Percentiles rank a stretch among this genome's conserved stretches.
phyloP scores from a whole-genome alignment of 2,888 invertebrate genomes.

The Ethmia dodecea region DNA sequence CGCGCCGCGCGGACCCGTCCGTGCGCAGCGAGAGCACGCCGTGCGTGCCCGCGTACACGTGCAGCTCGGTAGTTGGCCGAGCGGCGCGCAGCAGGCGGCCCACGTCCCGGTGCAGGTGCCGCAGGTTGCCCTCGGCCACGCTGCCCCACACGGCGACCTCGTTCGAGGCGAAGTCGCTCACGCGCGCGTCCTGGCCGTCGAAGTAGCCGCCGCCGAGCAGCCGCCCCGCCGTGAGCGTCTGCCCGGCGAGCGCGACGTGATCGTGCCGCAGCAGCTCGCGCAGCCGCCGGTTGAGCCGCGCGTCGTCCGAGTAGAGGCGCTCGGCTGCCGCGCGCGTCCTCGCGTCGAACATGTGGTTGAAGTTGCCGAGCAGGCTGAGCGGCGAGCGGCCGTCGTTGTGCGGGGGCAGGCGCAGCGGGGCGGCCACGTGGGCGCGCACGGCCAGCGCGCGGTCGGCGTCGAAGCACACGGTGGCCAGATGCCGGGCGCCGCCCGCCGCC shows the following conservation, averaged over 20 bases:
- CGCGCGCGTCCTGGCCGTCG: conserved; percentile 51
- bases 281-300: conserved; percentile 42
- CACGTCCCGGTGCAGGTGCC: conserved; percentile 51
- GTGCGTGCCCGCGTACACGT: conserved; percentile 50
- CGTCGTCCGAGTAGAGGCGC: conserved; percentile 55
- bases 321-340: conserved; percentile 49
- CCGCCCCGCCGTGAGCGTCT: conserved; percentile 40
- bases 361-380: conserved; percentile 62
- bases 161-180: conserved; percentile 55
- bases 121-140: conserved; percentile 54
- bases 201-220: conserved; percentile 50
- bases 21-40: conserved; percentile 33
- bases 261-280: conserved; percentile 49
- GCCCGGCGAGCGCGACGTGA: conserved; percentile 42
- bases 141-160: conserved; percentile 51
- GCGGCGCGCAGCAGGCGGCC: conserved; percentile 23
- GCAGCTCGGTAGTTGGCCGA: conserved; percentile 23
- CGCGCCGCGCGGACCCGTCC: conserved; percentile 25
- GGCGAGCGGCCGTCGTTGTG: conserved; percentile 24
- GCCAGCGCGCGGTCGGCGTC: conserved; percentile 50
- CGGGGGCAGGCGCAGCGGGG: conserved; percentile 31
- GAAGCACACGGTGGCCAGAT: conserved; percentile 56
- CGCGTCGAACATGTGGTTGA: conserved; percentile 68
- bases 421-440: conserved; percentile 28
- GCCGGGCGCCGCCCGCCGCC: conserved; percentile 31